phyloP scores from a whole-genome alignment of 1,140 invertebrate genomes.

The Hylyphantes graminicola region DNA sequence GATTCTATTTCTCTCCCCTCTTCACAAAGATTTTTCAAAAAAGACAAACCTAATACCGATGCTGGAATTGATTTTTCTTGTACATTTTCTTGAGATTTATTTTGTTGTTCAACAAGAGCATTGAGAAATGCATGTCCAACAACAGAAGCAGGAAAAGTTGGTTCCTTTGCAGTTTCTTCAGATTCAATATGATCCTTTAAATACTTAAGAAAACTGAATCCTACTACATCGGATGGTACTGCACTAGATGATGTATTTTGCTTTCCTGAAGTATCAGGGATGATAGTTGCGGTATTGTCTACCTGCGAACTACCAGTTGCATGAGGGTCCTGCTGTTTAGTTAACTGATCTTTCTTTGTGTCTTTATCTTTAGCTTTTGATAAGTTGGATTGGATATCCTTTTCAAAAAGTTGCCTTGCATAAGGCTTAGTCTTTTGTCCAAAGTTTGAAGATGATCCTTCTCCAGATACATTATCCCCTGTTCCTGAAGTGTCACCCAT shows the following conservation, averaged over 20 bases:
- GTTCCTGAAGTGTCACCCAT: not conserved
- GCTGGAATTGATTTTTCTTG: slow-evolving; percentile 37
- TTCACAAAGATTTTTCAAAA: slow-evolving; percentile 37
- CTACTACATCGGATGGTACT: slow-evolving; percentile 34
- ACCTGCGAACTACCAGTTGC: not conserved
- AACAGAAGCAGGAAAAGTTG: slow-evolving; percentile 25
- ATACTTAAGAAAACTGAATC: slow-evolving; percentile 30
- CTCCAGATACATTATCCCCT: not conserved
- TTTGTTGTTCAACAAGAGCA: slow-evolving; percentile 28
- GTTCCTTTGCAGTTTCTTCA: slow-evolving; percentile 1
- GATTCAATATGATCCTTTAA: not conserved
- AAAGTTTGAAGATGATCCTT: not conserved
- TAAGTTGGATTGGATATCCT: slow-evolving; percentile 53
- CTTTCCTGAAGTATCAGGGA: not conserved
- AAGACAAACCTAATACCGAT: slow-evolving; percentile 36
- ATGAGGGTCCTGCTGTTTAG: not conserved
- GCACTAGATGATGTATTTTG: not conserved
- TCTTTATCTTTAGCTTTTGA: slow-evolving; percentile 21
- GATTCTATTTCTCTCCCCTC: slow-evolving; percentile 23
- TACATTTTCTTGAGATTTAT: slow-evolving; percentile 12
- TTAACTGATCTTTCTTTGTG: not conserved
- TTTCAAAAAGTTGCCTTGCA: slow-evolving; percentile 33
- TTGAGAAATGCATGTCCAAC: slow-evolving; percentile 34
- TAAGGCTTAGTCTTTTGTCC: slow-evolving; percentile 34
- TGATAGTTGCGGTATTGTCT: too few relatives aligned